phyloP scores from a whole-genome alignment of 2,113 vertebrate genomes.

The Tupaia tana region DNA sequence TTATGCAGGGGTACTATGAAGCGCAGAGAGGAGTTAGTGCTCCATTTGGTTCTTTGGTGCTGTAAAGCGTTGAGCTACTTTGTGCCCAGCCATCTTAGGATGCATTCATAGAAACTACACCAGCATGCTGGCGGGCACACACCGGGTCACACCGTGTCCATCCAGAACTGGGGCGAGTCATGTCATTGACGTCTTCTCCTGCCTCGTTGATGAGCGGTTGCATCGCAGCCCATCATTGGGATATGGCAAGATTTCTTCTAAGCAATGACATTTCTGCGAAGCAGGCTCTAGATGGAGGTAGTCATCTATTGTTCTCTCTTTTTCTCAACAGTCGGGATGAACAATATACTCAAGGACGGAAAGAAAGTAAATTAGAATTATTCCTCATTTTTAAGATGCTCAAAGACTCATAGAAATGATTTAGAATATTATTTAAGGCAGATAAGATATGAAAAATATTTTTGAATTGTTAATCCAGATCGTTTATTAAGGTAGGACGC shows the following conservation, averaged over 20 bases:
- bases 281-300: conserved; percentile 84
- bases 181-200: not conserved
- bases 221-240: not conserved
- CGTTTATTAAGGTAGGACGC: conserved; percentile 61
- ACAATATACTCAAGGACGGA: not conserved
- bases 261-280: conserved; percentile 52
- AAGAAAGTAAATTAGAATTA: conserved; percentile 66
- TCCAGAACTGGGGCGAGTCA: conserved; percentile 29
- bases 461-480: conserved; percentile 69
- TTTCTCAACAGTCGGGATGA: conserved; percentile 47
- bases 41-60: conserved; percentile 55
- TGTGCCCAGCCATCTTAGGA: conserved; percentile 16
- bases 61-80: conserved; percentile 61
- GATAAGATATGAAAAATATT: conserved; percentile 62
- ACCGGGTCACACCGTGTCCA: not conserved
- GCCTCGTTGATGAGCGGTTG: conserved; percentile 50
- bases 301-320: conserved; percentile 80
- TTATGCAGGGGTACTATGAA: not conserved
- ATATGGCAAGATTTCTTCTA: conserved; percentile 35
- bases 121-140: conserved; percentile 34
- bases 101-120: conserved; percentile 49
- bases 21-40: not conserved
- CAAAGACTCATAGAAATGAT: conserved; percentile 64
- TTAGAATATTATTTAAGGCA: conserved; percentile 70
- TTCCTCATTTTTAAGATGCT: conserved; percentile 62